These are phyloP conservation scores for Hetaerina titia DNA, from an alignment of 2,888 invertebrate genomes.

Conservation along the genomic window DNA sequence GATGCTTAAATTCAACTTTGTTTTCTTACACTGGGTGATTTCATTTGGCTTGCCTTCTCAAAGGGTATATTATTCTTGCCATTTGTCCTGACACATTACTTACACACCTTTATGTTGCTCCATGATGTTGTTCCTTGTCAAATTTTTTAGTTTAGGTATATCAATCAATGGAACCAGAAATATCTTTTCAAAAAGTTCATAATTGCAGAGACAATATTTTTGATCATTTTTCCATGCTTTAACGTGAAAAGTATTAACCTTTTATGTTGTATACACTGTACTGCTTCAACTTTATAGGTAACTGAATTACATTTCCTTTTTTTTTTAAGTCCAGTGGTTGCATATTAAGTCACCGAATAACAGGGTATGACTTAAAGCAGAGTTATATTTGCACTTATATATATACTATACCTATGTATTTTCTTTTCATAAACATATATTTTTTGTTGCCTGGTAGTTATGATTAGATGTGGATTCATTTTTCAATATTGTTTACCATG, in stretches of 20 bases:
- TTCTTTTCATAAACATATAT: not conserved
- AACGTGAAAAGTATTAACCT: not conserved
- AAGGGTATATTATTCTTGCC: too few relatives aligned
- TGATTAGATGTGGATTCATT: not conserved
- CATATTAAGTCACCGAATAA: not conserved
- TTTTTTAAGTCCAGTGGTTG: not conserved
- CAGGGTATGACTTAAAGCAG: not conserved
- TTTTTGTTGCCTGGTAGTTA: not conserved
- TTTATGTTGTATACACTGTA: not conserved
- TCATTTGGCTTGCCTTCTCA: too few relatives aligned
- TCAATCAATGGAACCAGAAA: not conserved
- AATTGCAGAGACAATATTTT: not conserved
- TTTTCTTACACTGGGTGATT: too few relatives aligned
- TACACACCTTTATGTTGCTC: not conserved
- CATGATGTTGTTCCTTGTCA: not conserved
- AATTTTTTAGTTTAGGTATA: not conserved
- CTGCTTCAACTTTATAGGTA: not conserved
- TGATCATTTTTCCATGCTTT: not conserved
- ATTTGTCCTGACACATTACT: too few relatives aligned
- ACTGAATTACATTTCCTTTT: not conserved
- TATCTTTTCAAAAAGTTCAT: not conserved
- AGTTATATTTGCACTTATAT: not conserved
- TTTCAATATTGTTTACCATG: not conserved
- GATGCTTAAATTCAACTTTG: not conserved
- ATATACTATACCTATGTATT: not conserved